Evolutionary conservation across 1,140 invertebrate genomes (phyloP).

Genomic region (Lordiphosa mommai): DNA sequence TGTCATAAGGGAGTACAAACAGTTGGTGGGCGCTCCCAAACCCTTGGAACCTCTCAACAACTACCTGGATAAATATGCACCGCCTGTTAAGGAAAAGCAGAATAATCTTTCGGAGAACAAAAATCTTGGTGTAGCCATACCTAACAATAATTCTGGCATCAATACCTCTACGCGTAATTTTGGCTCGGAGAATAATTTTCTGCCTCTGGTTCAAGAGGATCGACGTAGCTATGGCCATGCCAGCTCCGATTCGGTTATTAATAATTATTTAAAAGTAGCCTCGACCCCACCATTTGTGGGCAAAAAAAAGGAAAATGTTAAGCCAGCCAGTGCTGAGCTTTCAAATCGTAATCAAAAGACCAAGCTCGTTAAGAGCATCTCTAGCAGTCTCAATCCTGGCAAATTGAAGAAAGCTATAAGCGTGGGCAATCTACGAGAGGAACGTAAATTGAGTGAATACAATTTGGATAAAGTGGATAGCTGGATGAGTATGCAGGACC

Average conservation of each 20-base stretch:
- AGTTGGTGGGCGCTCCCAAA: constrained; percentile 36
- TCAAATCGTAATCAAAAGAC: constrained; percentile 12
- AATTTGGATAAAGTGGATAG: constrained; percentile 79
- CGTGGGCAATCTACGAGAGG: constrained; percentile 59
- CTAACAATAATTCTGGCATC: not conserved
- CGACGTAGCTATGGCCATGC: constrained; percentile 11
- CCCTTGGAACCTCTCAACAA: constrained; percentile 26
- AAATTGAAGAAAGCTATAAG: constrained; percentile 66
- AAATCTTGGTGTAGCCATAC: constrained; percentile 18
- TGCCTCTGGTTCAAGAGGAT: constrained; percentile 46
- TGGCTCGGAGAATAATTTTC: constrained; percentile 52
- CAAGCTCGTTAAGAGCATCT: constrained; percentile 14
- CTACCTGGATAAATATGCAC: constrained; percentile 59
- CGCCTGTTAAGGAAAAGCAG: constrained; percentile 53
- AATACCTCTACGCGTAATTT: constrained; percentile 40
- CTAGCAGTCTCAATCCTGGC: not conserved
- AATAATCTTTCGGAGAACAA: constrained; percentile 69
- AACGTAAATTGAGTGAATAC: constrained; percentile 73
- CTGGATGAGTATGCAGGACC: constrained; percentile 76
- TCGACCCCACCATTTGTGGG: constrained; percentile 44
- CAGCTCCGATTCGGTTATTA: constrained; percentile 64
- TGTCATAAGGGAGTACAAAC: constrained; percentile 73
- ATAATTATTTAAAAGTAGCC: constrained; percentile 66
- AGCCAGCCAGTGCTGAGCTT: constrained; percentile 42
- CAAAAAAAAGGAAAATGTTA: constrained; percentile 74